Evolutionary conservation across 2,113 vertebrate genomes (phyloP).

Genomic region (Maccullochella peelii): DNA sequence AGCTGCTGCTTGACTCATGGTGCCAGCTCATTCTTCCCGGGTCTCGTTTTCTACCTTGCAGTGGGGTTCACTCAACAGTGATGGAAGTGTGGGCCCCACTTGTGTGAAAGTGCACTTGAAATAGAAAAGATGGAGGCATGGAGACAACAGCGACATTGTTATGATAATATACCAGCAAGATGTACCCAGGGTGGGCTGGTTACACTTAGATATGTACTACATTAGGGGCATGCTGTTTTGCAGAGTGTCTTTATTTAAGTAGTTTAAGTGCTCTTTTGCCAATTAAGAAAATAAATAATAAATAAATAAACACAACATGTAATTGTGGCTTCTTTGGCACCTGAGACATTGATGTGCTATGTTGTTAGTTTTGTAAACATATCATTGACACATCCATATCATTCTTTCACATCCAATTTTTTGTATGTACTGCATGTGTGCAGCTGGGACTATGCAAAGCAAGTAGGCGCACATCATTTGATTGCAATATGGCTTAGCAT

Average conservation of each 20-base stretch:
- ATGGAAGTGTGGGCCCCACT: background rate
- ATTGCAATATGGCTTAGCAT: background rate
- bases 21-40: background rate
- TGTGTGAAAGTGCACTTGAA: background rate
- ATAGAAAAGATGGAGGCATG: background rate
- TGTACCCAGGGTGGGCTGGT: background rate
- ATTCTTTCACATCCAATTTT: background rate
- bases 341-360: background rate
- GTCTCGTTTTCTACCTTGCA: background rate
- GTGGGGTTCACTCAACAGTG: background rate
- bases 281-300: background rate
- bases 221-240: background rate
- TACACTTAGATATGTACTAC: background rate
- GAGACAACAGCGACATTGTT: background rate
- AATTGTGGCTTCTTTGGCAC: background rate
- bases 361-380: background rate
- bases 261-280: background rate
- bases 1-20: constrained; percentile 1
- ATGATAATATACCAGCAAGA: background rate
- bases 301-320: background rate
- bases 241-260: background rate
- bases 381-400: background rate
- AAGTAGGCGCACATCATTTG: background rate
- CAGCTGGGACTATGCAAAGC: background rate
- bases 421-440: background rate